Evolutionary conservation across 2,888 invertebrate genomes (phyloP).

Genomic region (Glomeris marginata): DNA sequence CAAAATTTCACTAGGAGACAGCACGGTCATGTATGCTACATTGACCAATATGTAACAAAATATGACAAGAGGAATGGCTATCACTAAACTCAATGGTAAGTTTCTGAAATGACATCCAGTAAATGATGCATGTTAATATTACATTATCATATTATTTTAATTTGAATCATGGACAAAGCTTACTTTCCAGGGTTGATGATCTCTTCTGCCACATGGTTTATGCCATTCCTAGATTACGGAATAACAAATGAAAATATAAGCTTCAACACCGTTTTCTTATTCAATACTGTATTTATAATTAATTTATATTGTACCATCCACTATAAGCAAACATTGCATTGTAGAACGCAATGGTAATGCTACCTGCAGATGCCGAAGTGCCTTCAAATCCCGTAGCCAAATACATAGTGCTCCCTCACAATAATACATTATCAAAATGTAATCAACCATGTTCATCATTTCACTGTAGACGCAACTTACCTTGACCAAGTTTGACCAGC

Average conservation of each 20-base stretch:
- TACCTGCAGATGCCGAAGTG: conserved; percentile 53
- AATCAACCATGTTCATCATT: not conserved
- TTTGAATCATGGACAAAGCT: too few relatives aligned
- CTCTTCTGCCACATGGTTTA: conserved; percentile 98
- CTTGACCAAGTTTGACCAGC: conserved; percentile 52
- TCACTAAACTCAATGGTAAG: conserved; percentile 78
- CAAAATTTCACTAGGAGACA: conserved; percentile 83
- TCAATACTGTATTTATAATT: too few relatives aligned
- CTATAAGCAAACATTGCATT: conserved; percentile 92
- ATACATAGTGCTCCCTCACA: conserved; percentile 69
- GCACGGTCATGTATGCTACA: conserved; percentile 84
- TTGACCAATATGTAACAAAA: conserved; percentile 86
- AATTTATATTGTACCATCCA: too few relatives aligned
- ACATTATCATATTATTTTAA: too few relatives aligned
- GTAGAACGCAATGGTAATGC: conserved; percentile 86
- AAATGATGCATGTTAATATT: too few relatives aligned
- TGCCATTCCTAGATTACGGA: conserved; percentile 52
- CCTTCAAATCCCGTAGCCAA: conserved; percentile 67
- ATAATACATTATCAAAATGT: not conserved
- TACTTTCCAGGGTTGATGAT: conserved; percentile 87
- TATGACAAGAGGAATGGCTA: conserved; percentile 88
- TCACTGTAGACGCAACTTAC: conserved; percentile 2
- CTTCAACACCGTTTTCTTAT: not conserved
- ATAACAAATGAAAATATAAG: conserved; percentile 4
- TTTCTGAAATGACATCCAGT: conserved; percentile 44